Evolutionary conservation across 53 echinoderm and acorn worm genomes (phyloP), one percentile per base, ranked within the genome.

Genomic region (Echinometra lucunter): DNA sequence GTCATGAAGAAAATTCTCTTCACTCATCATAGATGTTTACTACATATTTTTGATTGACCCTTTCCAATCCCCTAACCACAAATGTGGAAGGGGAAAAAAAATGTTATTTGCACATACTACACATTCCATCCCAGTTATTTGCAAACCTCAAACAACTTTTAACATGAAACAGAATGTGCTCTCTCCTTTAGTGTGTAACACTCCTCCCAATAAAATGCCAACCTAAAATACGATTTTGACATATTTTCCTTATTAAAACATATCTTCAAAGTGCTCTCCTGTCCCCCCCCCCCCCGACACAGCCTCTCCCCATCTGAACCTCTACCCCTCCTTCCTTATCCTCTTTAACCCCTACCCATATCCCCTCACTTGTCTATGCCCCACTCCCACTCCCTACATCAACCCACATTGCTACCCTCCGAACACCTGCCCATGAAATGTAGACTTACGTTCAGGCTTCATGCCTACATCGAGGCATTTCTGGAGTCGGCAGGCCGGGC

Each of bases 401-500:
- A 1, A 66, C 27, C 27, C 66, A 23, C 4, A 21, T 5, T 66
- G 6, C 32, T 34, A 69, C 11, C 69, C 30, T 32, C 63, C 69
- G 12, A 28, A 69, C 30, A 69, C 32, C 34, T 11, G 15, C 34
- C 30, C 10, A 32, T 12, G 11, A 32, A 5, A 69, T 0, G 32
- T 63, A 53, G 49, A 88, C 99, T 96, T 95, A 99, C 99, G 96
- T 95, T 99, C 99, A 91, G 99, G 99, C 85, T 99, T 99, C 99
- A 99, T 99, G 55, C 99, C 99, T 12, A 99, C 99, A 89, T 99
- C 97, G 27, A 99, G 98, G 89, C 99, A 99, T 74, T 99, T 99
- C 95, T 99, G 97, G 42, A 99, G 94, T 90, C 99, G 93, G 91
- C 99, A 99, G 88, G 99, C 99, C 38, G 99, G 99, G 94, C 99